A percentile compares a stretch with the other conserved stretches of the same genome.
These are phyloP conservation scores for Junonia oenone DNA, from an alignment of 2,888 invertebrate species.

Conservation along the genomic window DNA sequence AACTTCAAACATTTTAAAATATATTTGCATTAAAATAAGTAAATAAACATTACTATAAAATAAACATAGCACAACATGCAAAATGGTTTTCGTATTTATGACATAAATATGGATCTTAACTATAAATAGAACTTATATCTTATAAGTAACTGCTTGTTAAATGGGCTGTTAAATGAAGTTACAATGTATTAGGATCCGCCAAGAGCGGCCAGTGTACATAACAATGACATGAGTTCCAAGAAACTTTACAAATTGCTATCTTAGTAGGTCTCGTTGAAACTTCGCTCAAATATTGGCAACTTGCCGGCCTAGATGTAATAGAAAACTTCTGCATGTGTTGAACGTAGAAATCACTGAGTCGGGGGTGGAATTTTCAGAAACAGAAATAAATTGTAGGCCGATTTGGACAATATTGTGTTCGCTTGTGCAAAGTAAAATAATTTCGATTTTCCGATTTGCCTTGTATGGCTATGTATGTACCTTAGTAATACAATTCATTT, in stretches of 20 bases:
- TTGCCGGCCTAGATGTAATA: slow-evolving; percentile 2
- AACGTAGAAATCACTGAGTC: slow-evolving; percentile 1
- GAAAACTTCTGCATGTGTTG: slow-evolving; percentile 2
- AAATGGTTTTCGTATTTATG: too few species aligned
- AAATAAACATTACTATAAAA: too few species aligned
- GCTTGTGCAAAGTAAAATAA: neutral
- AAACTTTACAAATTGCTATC: slow-evolving; percentile 4
- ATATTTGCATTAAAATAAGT: too few species aligned
- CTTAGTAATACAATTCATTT: too few species aligned
- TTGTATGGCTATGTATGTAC: too few species aligned
- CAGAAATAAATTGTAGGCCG: neutral
- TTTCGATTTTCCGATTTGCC: neutral
- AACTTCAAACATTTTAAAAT: too few species aligned
- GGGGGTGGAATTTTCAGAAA: neutral
- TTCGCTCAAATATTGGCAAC: neutral
- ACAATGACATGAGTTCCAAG: neutral
- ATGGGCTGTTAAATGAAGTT: neutral
- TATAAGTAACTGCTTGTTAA: neutral
- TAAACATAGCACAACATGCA: too few species aligned
- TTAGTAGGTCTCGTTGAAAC: slow-evolving; percentile 2
- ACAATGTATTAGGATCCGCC: neutral
- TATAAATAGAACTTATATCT: too few species aligned
- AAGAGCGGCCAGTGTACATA: neutral
- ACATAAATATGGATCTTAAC: too few species aligned
- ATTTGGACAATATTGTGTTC: neutral